Evolutionary conservation across 2,113 vertebrate genomes (phyloP), one percentile per base, ranked within the genome.

Genomic region (Epinephelus fuscoguttatus): DNA sequence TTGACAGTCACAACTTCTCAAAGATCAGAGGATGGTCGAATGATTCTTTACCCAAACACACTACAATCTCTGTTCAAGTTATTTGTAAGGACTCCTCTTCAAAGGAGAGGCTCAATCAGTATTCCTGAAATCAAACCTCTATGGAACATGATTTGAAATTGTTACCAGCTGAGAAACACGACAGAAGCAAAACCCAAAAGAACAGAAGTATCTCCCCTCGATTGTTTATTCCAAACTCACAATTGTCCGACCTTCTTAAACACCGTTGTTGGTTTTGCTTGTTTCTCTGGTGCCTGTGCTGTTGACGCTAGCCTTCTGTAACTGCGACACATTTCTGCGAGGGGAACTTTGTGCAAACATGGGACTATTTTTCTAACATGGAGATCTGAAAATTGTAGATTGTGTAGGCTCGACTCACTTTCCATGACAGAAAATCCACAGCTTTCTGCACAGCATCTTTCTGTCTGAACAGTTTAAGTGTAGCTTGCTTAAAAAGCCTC

Each of bases 261-360:
- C 49, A 25, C 47, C 78, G 59, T 79, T 50, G 55, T 81, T 25
- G 17, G 78, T 42, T 76, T 75, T 55, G 47, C 56, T 71, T 25
- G 33, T 82, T 71, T 82, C 42, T 82, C 64, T 83, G 67, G 72
- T 84, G 85, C 81, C 70, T 78, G 75, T 84, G 81, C 76, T 76
- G 70, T 84, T 68, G 53, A 86, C 27, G 52, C 55, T 69, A 25
- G 67, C 71, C 37, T 81, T 73, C 42, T 70, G 42, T 47, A 50
- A 55, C 27, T 75, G 73, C 74, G 61, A 66, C 59, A 40, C 66
- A 21, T 84, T 82, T 82, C 67, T 74, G 61, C 11, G 37, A n/a
- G 30, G 50, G 30, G 55, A 77, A 25, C 47, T 70, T 18, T 84
- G 74, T 78, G 69, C 30, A 62, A 69, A 87, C 23, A 25, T 50